These are phyloP conservation scores for Rhea pennata DNA, from an alignment of 2,113 vertebrate species.

Conservation along the genomic window DNA sequence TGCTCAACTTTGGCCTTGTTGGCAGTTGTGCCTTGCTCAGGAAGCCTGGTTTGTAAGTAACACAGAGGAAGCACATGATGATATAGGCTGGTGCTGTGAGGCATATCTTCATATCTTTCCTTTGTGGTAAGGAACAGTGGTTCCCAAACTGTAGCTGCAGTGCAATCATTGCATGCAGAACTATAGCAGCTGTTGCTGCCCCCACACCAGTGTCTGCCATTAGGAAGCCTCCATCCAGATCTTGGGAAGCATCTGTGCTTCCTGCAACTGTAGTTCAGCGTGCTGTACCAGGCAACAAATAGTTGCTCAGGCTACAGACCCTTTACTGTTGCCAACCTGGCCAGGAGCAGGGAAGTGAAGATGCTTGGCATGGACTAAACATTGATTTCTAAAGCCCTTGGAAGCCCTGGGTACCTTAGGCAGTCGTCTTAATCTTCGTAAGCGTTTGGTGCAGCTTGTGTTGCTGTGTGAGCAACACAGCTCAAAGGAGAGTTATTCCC, in stretches of 20 bases:
- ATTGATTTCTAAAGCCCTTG: not conserved
- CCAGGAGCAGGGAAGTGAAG: not conserved
- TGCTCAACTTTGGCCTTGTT: not conserved
- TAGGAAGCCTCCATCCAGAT: not conserved
- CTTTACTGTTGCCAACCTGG: not conserved
- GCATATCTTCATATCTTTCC: not conserved
- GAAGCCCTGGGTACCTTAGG: not conserved
- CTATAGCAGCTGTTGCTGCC: accelerated
- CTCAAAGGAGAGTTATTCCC: not conserved
- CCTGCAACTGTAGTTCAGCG: not conserved
- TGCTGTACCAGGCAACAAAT: accelerated
- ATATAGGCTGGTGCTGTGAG: not conserved
- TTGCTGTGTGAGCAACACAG: not conserved
- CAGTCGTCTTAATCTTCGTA: not conserved
- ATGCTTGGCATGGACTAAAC: accelerated
- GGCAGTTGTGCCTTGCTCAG: not conserved
- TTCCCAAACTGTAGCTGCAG: accelerated
- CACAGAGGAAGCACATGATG: not conserved
- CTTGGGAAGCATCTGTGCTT: constrained; percentile 47
- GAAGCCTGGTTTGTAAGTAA: not conserved
- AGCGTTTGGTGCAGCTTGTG: not conserved
- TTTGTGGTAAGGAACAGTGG: accelerated
- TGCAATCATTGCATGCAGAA: accelerated
- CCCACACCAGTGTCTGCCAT: accelerated
- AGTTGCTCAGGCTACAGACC: not conserved